Conservation (phyloP, 2,113 vertebrate species). For the Austrofundulus limnaeus region DNA sequence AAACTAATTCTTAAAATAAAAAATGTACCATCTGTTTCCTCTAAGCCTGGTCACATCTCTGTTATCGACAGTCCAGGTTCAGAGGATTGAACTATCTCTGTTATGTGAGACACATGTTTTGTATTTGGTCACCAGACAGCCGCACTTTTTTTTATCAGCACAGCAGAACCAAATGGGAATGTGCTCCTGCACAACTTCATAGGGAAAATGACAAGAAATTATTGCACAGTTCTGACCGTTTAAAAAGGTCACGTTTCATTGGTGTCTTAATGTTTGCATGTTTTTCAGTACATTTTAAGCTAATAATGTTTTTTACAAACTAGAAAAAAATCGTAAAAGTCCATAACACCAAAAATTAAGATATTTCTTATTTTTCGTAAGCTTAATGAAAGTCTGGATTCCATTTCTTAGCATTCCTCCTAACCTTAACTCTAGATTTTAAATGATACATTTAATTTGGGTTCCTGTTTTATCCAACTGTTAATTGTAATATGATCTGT, state of each 20-base stretch:
- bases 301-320: slow-evolving; percentile 1
- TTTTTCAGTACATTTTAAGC: slow-evolving; percentile 6
- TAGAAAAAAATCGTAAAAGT: no score
- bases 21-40: slow-evolving; percentile 34
- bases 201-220: slow-evolving; percentile 17
- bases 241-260: slow-evolving; percentile 13
- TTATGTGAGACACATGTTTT: slow-evolving; percentile 71
- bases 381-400: no score
- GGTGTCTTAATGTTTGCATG: not conserved
- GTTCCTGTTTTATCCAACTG: not conserved
- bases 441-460: no score
- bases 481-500: slow-evolving; percentile 16
- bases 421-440: no score
- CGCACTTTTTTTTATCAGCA: slow-evolving; percentile 51
- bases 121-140: slow-evolving; percentile 65
- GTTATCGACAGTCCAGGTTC: slow-evolving; percentile 62
- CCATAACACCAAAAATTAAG: no score
- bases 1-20: not conserved
- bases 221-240: slow-evolving; percentile 18
- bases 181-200: slow-evolving; percentile 37
- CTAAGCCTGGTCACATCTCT: slow-evolving; percentile 49
- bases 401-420: not conserved
- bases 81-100: slow-evolving; percentile 64
- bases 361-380: no score
- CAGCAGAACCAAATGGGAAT: slow-evolving; percentile 62